A percentile compares a stretch with the other conserved stretches of the same genome.
Evolutionary conservation across 2,797 vertebrate genomes (phyloP).

Genomic region (Danio choprae): DNA sequence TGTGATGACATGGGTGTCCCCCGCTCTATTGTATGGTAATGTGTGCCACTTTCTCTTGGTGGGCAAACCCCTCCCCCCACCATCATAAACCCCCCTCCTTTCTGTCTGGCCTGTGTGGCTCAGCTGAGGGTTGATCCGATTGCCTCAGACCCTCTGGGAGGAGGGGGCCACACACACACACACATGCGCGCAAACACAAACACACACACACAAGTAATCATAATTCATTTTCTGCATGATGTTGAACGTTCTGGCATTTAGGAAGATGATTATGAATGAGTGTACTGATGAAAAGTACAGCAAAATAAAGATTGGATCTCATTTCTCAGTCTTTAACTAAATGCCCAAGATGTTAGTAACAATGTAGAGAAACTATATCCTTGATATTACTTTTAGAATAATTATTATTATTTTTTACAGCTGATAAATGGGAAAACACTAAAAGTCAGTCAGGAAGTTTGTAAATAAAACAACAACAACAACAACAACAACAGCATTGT

Average conservation of each 20-base stretch:
- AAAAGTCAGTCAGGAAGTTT: too few relatives aligned
- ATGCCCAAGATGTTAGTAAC: neutral
- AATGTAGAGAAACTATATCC: too few relatives aligned
- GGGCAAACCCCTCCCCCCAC: too few relatives aligned
- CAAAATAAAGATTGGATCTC: neutral
- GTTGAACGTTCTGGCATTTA: slow-evolving; percentile 22
- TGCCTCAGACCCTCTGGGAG: slow-evolving; percentile 45
- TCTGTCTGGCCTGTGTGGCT: slow-evolving; percentile 43
- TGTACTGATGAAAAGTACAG: slow-evolving; percentile 10
- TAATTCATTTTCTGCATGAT: slow-evolving; percentile 13
- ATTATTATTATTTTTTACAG: too few relatives aligned
- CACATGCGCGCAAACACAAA: slow-evolving; percentile 29
- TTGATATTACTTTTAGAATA: too few relatives aligned
- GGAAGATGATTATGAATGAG: slow-evolving; percentile 16
- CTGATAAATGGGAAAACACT: too few relatives aligned
- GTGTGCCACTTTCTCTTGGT: neutral
- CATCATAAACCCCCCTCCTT: slow-evolving; percentile 21
- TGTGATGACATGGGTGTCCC: slow-evolving; percentile 9
- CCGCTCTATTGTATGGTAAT: slow-evolving; percentile 54
- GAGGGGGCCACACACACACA: slow-evolving; percentile 9
- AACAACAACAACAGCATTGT: too few relatives aligned
- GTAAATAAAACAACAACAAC: too few relatives aligned
- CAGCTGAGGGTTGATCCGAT: slow-evolving; percentile 51
- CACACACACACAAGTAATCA: slow-evolving; percentile 22
- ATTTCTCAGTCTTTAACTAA: neutral